These are phyloP conservation scores for Brachyptera putata DNA, from an alignment of 2,888 invertebrate species.

Conservation along the genomic window DNA sequence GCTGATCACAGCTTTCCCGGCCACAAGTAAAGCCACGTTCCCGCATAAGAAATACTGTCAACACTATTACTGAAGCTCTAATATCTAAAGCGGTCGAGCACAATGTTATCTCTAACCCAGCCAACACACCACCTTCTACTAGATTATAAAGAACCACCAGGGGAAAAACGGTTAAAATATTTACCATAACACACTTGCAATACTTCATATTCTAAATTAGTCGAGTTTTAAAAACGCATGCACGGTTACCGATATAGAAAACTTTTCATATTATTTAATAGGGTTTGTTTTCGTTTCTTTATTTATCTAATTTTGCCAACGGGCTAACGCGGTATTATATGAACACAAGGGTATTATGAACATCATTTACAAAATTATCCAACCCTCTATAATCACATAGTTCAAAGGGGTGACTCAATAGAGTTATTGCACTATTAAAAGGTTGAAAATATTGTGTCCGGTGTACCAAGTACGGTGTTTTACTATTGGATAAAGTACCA, in stretches of 20 bases:
- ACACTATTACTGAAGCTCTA: constrained; percentile 40
- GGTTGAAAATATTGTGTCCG: too few relatives aligned
- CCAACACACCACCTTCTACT: not conserved
- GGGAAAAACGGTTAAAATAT: too few relatives aligned
- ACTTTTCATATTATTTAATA: constrained; percentile 27
- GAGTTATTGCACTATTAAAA: too few relatives aligned
- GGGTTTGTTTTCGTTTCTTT: constrained; percentile 27
- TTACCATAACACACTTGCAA: constrained; percentile 21
- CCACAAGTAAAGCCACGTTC: constrained; percentile 41
- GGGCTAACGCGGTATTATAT: constrained; percentile 4
- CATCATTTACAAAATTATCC: constrained; percentile 5
- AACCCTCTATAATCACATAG: not conserved
- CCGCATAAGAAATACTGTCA: constrained; percentile 45
- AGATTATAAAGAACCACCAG: constrained; percentile 11
- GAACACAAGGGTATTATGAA: constrained; percentile 4
- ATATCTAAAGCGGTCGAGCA: constrained; percentile 15
- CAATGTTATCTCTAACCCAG: constrained; percentile 7
- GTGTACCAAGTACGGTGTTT: too few relatives aligned
- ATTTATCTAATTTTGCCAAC: constrained; percentile 23
- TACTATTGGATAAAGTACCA: too few relatives aligned
- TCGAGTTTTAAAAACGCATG: constrained; percentile 28
- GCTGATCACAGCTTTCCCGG: constrained; percentile 40
- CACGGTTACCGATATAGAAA: constrained; percentile 29
- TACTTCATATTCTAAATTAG: constrained; percentile 30
- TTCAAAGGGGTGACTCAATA: constrained; percentile 9